Conservation (phyloP, 2,113 vertebrate species). For the Mustelus asterias region DNA sequence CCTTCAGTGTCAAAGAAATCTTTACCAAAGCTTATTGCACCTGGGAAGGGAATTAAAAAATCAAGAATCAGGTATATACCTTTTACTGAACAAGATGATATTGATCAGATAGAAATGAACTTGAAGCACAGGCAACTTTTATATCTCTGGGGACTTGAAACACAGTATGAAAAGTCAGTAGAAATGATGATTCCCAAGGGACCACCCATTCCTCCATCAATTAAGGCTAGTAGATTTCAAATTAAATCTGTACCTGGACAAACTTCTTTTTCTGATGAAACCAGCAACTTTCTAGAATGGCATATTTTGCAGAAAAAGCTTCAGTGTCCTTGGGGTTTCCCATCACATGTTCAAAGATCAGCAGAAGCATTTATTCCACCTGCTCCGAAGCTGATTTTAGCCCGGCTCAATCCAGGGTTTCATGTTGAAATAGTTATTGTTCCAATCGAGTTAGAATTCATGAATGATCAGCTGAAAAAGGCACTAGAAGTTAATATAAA, state of each 20-base stretch:
- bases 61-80: neutral
- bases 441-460: neutral
- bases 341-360: constrained; percentile 9
- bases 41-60: neutral
- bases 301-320: constrained; percentile 27
- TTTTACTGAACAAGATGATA: neutral
- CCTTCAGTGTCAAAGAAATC: neutral
- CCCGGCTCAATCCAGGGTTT: neutral
- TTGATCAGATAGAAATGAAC: constrained; percentile 33
- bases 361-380: neutral
- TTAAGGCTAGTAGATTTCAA: neutral
- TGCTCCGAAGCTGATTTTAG: neutral
- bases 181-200: constrained; percentile 27
- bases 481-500: neutral
- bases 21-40: constrained; percentile 9
- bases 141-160: constrained; percentile 30
- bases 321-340: neutral
- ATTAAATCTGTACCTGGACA: neutral
- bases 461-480: neutral
- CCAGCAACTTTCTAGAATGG: neutral
- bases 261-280: neutral
- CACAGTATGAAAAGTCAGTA: constrained; percentile 17
- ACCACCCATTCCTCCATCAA: neutral
- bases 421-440: neutral
- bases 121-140: constrained; percentile 14